Conservation (phyloP, 2,888 invertebrate species). For the Tetropium fuscum region DNA sequence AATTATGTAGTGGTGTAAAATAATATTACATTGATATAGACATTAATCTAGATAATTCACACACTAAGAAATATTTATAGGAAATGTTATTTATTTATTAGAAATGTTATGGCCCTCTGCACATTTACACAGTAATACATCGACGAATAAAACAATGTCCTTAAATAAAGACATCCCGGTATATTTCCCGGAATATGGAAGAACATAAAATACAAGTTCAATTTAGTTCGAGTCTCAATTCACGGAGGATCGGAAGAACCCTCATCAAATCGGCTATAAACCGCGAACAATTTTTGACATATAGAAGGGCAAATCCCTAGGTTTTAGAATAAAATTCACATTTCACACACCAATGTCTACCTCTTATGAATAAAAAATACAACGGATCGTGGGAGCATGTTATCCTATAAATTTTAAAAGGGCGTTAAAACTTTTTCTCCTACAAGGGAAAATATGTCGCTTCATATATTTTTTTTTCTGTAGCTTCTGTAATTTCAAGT, state of each 20-base stretch:
- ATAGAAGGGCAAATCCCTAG: conserved; percentile 55
- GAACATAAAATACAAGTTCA: conserved; percentile 53
- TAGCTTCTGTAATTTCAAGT: no score
- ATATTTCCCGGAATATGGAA: conserved; percentile 27
- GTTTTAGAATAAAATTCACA: conserved; percentile 61
- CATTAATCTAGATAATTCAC: no score
- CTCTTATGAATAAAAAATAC: conserved; percentile 44
- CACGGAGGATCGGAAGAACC: conserved; percentile 50
- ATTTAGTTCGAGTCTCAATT: conserved; percentile 49
- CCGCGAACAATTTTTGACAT: conserved; percentile 65
- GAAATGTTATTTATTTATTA: no score
- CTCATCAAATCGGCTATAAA: conserved; percentile 64
- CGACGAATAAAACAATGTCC: conserved; percentile 18
- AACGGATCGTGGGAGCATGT: conserved; percentile 1
- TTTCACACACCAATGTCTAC: conserved; percentile 51
- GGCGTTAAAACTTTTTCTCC: not conserved
- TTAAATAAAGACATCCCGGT: conserved; percentile 25
- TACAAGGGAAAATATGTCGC: not conserved
- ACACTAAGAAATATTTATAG: no score
- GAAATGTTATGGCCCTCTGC: no score
- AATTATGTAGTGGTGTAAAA: no score
- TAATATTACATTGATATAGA: no score
- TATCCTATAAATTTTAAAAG: conserved; percentile 13
- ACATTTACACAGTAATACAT: no score
- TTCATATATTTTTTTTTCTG: no score